These are phyloP conservation scores for Oxytorus armatus DNA, from an alignment of 2,888 invertebrate species.

Conservation along the genomic window DNA sequence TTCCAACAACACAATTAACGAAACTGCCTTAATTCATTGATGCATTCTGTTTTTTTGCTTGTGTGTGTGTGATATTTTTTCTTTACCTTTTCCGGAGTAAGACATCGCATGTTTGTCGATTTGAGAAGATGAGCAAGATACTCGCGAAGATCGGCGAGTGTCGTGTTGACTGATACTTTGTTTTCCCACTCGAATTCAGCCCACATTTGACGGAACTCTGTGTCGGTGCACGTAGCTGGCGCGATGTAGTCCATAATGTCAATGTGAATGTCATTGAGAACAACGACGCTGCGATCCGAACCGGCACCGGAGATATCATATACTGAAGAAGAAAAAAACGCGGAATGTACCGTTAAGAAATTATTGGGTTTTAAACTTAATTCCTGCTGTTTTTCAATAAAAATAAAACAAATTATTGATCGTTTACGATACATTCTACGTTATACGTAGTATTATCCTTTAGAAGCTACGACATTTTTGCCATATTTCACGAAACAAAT, in stretches of 20 bases:
- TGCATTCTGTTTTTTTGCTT: background rate
- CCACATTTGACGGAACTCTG: constrained; percentile 99
- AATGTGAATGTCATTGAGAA: constrained; percentile 99
- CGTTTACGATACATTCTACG: too few relatives aligned
- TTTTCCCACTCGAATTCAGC: constrained; percentile 99
- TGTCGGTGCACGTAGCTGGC: constrained; percentile 96
- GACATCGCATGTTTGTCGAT: constrained; percentile 99
- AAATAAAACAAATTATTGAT: too few relatives aligned
- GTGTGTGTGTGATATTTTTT: background rate
- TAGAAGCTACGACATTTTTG: too few relatives aligned
- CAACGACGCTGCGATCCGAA: constrained; percentile 98
- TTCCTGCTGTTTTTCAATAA: too few relatives aligned
- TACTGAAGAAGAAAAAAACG: too few relatives aligned
- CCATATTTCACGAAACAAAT: too few relatives aligned
- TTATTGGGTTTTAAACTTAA: too few relatives aligned
- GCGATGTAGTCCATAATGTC: constrained; percentile 99
- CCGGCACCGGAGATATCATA: constrained; percentile 98
- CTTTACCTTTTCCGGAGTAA: constrained; percentile 96
- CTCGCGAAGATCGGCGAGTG: constrained; percentile 95
- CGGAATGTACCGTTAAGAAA: too few relatives aligned
- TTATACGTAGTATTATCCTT: too few relatives aligned
- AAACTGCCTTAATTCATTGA: background rate
- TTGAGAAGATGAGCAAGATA: constrained; percentile 96
- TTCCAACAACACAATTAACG: too few relatives aligned
- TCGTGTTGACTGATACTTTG: constrained; percentile 98